These are phyloP conservation scores for Haliaeetus leucogaster DNA, from an alignment of 2,113 vertebrate species.

Conservation along the genomic window DNA sequence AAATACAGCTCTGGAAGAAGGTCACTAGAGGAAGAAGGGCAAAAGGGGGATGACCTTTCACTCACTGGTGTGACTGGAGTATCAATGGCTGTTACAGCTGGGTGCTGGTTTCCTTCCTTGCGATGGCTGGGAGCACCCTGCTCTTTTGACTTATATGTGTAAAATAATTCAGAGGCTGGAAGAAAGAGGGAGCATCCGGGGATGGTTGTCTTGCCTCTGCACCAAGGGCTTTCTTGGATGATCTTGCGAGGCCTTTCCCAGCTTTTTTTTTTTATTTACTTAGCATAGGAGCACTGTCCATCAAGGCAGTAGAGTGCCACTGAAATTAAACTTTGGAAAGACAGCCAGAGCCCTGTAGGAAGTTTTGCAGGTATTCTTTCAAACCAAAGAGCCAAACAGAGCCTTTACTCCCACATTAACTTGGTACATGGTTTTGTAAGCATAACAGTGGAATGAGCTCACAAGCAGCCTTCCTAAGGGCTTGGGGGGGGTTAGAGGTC, in stretches of 20 bases:
- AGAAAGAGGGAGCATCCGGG: neutral
- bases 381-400: neutral
- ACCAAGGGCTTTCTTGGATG: fast-evolving
- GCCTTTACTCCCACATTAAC: neutral
- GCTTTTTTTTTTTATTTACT: neutral
- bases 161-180: neutral
- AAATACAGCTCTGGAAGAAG: neutral
- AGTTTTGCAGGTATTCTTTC: neutral
- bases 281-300: neutral
- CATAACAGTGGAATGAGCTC: neutral
- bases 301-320: neutral
- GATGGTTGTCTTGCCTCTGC: neutral
- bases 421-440: neutral
- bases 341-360: neutral
- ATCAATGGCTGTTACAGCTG: fast-evolving
- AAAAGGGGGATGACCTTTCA: neutral
- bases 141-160: neutral
- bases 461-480: neutral
- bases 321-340: neutral
- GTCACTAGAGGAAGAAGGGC: neutral
- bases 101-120: neutral
- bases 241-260: neutral
- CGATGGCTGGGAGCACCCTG: neutral
- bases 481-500: neutral
- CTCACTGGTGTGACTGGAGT: neutral